phyloP scores from a whole-genome alignment of 2,113 vertebrate genomes.

The Rhinogobius similis region DNA sequence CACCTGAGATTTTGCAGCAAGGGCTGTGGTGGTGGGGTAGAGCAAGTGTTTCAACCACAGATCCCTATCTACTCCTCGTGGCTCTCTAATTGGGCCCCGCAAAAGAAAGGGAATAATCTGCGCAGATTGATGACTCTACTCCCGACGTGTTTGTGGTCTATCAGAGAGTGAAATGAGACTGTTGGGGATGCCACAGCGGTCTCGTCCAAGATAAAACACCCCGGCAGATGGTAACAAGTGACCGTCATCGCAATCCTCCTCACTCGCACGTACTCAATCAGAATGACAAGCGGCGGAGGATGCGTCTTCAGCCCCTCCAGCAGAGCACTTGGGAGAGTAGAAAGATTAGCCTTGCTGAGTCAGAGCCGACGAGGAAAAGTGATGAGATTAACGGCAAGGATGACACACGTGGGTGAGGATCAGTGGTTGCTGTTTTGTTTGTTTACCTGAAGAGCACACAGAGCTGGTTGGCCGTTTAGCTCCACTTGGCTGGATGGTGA shows the following conservation, averaged over 20 bases:
- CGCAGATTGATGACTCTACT: slow-evolving; percentile 72
- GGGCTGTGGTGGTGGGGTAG: slow-evolving; percentile 36
- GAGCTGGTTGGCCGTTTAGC: slow-evolving; percentile 68
- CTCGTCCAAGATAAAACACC: slow-evolving; percentile 64
- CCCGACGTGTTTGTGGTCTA: slow-evolving; percentile 74
- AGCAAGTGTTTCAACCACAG: slow-evolving; percentile 53
- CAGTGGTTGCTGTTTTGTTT: slow-evolving; percentile 2
- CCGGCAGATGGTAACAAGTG: slow-evolving; percentile 67
- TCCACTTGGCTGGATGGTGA: slow-evolving; percentile 75
- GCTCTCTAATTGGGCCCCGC: slow-evolving; percentile 70
- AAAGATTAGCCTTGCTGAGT: slow-evolving; percentile 63
- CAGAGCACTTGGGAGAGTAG: slow-evolving; percentile 36
- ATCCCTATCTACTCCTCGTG: slow-evolving; percentile 58
- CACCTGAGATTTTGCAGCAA: slow-evolving; percentile 49
- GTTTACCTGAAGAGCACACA: slow-evolving; percentile 58
- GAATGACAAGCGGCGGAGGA: slow-evolving; percentile 54
- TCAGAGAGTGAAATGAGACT: slow-evolving; percentile 79
- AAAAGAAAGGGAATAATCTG: slow-evolving; percentile 65
- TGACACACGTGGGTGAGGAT: slow-evolving; percentile 9
- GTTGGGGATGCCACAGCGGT: slow-evolving; percentile 54
- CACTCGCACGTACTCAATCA: slow-evolving; percentile 72
- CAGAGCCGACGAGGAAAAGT: slow-evolving; percentile 39
- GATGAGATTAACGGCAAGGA: slow-evolving; percentile 47
- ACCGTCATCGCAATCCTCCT: slow-evolving; percentile 66
- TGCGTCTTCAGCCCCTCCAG: slow-evolving; percentile 39